A percentile compares a stretch with the other conserved stretches of the same genome.
Evolutionary conservation across 2,888 invertebrate species (phyloP).

Genomic region (Caenorhabditis parvicauda): DNA sequence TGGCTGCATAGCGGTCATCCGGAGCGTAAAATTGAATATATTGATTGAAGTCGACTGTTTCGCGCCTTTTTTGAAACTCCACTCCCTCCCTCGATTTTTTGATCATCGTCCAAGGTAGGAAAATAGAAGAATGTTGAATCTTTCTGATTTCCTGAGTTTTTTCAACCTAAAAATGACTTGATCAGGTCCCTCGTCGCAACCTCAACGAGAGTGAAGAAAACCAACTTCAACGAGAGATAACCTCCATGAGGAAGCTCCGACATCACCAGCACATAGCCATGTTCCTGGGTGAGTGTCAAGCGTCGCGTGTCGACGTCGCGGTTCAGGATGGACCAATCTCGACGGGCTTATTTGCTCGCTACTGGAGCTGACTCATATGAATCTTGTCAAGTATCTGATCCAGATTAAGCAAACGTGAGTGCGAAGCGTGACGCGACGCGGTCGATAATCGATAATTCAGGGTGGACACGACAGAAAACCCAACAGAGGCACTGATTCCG

Average conservation of each 20-base stretch:
- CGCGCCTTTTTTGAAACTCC: no score
- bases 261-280: constrained; percentile 46
- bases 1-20: no score
- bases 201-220: constrained; percentile 50
- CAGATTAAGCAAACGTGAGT: constrained; percentile 44
- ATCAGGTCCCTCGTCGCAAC: constrained; percentile 28
- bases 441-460: not conserved
- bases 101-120: no score
- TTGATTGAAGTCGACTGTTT: not conserved
- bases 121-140: not conserved
- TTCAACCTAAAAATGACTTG: not conserved
- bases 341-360: constrained; percentile 43
- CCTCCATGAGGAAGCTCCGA: constrained; percentile 41
- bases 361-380: constrained; percentile 48
- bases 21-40: no score
- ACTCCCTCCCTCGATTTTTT: no score
- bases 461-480: not conserved
- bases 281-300: constrained; percentile 16
- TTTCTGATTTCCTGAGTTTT: not conserved
- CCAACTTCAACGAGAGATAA: constrained; percentile 44
- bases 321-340: constrained; percentile 50
- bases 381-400: constrained; percentile 42
- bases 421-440: not conserved
- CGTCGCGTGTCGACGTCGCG: not conserved
- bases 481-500: constrained; percentile 14